Percentiles rank a stretch among this genome's conserved stretches.
Conservation (phyloP, 2,113 vertebrate genomes). For the Gobio gobio region DNA sequence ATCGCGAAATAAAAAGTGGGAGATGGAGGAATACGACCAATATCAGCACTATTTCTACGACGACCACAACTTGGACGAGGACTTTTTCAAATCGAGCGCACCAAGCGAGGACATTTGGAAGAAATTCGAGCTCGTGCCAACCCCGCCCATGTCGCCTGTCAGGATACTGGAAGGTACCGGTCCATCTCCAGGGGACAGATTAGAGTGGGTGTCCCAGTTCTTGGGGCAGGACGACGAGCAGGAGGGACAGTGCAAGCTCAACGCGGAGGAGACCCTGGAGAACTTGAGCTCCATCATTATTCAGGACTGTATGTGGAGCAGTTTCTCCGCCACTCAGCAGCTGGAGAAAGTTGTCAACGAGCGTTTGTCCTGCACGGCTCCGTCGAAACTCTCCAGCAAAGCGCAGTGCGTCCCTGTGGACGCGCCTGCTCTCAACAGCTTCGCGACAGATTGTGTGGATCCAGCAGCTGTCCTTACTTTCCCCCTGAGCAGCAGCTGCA, state of each 20-base stretch:
- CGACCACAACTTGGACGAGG: constrained; percentile 86
- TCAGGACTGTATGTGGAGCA: constrained; percentile 97
- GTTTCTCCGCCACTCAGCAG: constrained; percentile 87
- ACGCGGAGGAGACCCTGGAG: constrained; percentile 77
- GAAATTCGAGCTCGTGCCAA: constrained; percentile 95
- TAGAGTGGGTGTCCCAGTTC: constrained; percentile 82
- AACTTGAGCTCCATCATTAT: constrained; percentile 91
- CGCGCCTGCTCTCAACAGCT: constrained; percentile 67
- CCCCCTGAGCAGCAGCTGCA: constrained; percentile 79
- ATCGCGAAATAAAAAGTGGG: constrained; percentile 74
- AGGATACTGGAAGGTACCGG: constrained; percentile 72
- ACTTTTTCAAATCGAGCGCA: constrained; percentile 91
- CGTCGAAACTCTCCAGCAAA: constrained; percentile 60
- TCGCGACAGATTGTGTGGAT: constrained; percentile 84
- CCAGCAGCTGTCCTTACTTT: constrained; percentile 86
- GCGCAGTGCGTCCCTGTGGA: constrained; percentile 68
- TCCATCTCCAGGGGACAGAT: constrained; percentile 76
- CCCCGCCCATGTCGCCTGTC: constrained; percentile 86
- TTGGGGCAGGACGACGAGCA: constrained; percentile 85
- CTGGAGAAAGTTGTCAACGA: constrained; percentile 88
- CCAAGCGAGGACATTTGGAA: constrained; percentile 98
- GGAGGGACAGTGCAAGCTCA: constrained; percentile 76
- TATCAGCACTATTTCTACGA: constrained; percentile 95
- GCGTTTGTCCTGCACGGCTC: constrained; percentile 73
- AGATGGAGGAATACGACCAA: constrained; percentile 90